phyloP scores from a whole-genome alignment of 1,140 invertebrate genomes.

The Drosophila tsacasi region DNA sequence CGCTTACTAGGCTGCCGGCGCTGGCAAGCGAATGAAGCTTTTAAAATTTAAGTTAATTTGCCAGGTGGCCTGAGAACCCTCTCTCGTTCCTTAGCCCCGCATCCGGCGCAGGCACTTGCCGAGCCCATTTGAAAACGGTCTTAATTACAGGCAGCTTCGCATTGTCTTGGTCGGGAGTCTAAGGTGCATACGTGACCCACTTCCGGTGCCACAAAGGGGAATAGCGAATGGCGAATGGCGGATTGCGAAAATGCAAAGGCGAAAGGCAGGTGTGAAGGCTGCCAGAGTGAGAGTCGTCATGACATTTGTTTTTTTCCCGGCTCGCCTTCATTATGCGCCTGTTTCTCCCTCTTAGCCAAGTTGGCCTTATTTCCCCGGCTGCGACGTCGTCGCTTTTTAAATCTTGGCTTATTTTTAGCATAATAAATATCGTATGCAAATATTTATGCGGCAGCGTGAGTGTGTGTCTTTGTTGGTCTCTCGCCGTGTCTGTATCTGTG shows the following conservation, averaged over 20 bases:
- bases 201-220: slow-evolving; percentile 73
- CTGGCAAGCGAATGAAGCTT: slow-evolving; percentile 37
- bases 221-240: slow-evolving; percentile 30
- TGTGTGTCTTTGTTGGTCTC: slow-evolving; percentile 39
- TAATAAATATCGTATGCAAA: slow-evolving; percentile 81
- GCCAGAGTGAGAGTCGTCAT: slow-evolving; percentile 75
- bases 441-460: slow-evolving; percentile 63
- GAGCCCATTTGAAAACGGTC: slow-evolving; percentile 60
- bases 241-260: slow-evolving; percentile 29
- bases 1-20: slow-evolving; percentile 25
- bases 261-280: slow-evolving; percentile 70
- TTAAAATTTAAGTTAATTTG: slow-evolving; percentile 75
- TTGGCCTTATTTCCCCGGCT: slow-evolving; percentile 72
- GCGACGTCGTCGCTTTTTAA: slow-evolving; percentile 51
- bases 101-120: slow-evolving; percentile 53
- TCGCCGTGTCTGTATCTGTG: slow-evolving; percentile 30
- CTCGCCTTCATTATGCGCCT: slow-evolving; percentile 69
- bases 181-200: slow-evolving; percentile 76
- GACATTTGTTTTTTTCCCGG: slow-evolving; percentile 63
- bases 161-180: slow-evolving; percentile 65
- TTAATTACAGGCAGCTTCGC: slow-evolving; percentile 71
- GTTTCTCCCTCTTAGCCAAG: slow-evolving; percentile 26
- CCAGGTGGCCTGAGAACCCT: slow-evolving; percentile 3
- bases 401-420: slow-evolving; percentile 83
- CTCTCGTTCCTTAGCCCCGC: slow-evolving; percentile 4